Evolutionary conservation across 1,140 invertebrate genomes (phyloP), one percentile per base, ranked within the genome.

Genomic region (Acromyrmex charruanus): DNA sequence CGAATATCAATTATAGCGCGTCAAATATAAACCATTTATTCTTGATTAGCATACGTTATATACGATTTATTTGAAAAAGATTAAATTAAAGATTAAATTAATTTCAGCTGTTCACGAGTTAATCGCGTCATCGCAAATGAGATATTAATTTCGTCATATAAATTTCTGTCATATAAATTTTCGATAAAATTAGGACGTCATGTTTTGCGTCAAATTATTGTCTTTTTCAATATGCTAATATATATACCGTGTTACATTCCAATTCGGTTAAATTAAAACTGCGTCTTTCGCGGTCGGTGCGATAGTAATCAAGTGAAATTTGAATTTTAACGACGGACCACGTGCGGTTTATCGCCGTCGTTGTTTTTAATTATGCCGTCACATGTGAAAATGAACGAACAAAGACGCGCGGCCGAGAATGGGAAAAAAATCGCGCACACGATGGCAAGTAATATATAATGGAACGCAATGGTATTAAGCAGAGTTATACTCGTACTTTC

Each of bases 291-390:
- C 21, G 79, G 49, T 10, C 31, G 31, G 35, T 72, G 66, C 49
- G 28, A 39, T 44, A 44, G 49, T 81, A 72, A 35, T 81, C 72
- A 81, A 81, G 66, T 81, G 12, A 81, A 81, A 81, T 81, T 81
- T 81, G 79, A 81, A 81, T 81, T 81, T 81, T 81, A 81, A 81
- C 51, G 35, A 53, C 35, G 35, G 10, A 72, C 21, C n/a, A 81
- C 31, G 69, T 49, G 21, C 66, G 66, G 68, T 81, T 81, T 68
- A 81, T 81, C 16, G 66, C 21, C 21, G 31, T 72, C 51, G 79
- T 81, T 81, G 79, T 21, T 81, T 81, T 81, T 71, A 81, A 81
- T 81, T 81, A 59, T 66, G 35, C 49, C 66, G 35, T 81, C 51
- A 72, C 35, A 31, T 31, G 51, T 58, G 31, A 81, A 58, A 81